Base-by-base conservation (phyloP, 2,113 vertebrate species). In the Argyrosomus japonicus region DNA sequence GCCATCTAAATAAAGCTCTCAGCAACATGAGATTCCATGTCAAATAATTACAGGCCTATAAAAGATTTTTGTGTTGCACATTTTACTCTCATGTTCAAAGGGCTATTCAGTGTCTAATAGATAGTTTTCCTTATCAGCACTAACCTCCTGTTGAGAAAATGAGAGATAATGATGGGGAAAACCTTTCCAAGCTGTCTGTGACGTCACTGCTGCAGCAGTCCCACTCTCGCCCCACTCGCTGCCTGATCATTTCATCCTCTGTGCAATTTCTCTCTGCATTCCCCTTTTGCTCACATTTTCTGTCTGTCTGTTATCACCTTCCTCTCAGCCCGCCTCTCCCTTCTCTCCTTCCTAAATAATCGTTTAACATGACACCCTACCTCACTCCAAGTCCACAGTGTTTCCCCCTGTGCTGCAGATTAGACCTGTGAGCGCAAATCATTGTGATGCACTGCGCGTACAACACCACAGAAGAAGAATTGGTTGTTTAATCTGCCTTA, bases 361-460 rank as follows among this genome's bases (percentile, higher is more conserved):
- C 53, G 40, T 71, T 65, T 21, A 74, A 54, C 36, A 45, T 12
- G 15, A 27, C 68, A 32, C 40, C 23, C 65, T 36, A 47, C 10
- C 75, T 65, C 79, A 25, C n/a, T 62, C 18, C 47, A 45, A 71
- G 68, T 74, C 77, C 36, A 29, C 15, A 65, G 51, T 75, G 36
- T 78, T 68, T 75, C 68, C 23, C 67, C 61, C 58, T 36, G 2
- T 67, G 77, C 75, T 75, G 71, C 78, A 68, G 87, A 87, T 83
- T 54, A 82, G 27, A 73, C 60, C 63, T 13, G 8, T 3, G 36
- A 72, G 73, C 62, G 0, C 62, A 58, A 68, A 71, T 92, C 84
- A 90, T 90, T 91, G 75, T 62, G 75, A 93, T 88, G 81, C 88
- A 79, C n/a, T 7, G 68, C 19, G 45, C 75, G 54, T 60, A 54